These are phyloP conservation scores for Clarias macrocephalus DNA, from an alignment of 2,113 vertebrate species.

Conservation along the genomic window DNA sequence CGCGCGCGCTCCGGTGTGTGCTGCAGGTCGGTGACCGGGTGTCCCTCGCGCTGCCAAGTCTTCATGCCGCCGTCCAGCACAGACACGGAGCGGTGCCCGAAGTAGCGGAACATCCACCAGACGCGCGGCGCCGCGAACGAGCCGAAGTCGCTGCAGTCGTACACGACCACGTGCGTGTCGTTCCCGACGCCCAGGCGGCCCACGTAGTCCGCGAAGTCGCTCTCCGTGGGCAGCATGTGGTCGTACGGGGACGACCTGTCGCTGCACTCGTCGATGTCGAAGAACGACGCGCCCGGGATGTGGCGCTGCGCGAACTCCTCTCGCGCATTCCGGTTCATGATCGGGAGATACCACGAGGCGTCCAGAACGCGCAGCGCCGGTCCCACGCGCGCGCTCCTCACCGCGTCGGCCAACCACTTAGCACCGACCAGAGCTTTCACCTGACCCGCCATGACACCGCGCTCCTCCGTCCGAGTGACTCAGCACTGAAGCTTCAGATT, in stretches of 20 bases:
- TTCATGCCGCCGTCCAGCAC: conserved; percentile 87
- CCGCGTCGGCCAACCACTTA: conserved; percentile 84
- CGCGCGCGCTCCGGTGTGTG: conserved; percentile 58
- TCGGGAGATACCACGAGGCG: conserved; percentile 88
- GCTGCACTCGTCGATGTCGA: conserved; percentile 86
- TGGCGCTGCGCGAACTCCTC: conserved; percentile 82
- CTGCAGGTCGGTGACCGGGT: conserved; percentile 69
- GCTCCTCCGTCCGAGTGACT: background rate
- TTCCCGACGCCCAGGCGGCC: conserved; percentile 81
- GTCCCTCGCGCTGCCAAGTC: conserved; percentile 79
- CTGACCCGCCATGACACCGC: conserved; percentile 75
- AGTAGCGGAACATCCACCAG: conserved; percentile 96
- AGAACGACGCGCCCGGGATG: conserved; percentile 84
- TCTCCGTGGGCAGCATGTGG: conserved; percentile 83
- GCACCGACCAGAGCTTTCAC: conserved; percentile 80
- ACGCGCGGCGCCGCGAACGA: conserved; percentile 85
- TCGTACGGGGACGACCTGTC: conserved; percentile 80
- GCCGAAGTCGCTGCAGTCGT: conserved; percentile 88
- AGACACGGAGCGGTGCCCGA: conserved; percentile 84
- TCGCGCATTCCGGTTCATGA: conserved; percentile 74
- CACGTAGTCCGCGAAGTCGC: conserved; percentile 78
- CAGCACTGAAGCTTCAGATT: background rate
- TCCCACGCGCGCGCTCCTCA: conserved; percentile 71
- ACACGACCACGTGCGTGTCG: conserved; percentile 87
- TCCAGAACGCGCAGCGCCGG: conserved; percentile 81